Base-by-base conservation (phyloP, 2,113 vertebrate species). In the Phaethornis superciliosus region DNA sequence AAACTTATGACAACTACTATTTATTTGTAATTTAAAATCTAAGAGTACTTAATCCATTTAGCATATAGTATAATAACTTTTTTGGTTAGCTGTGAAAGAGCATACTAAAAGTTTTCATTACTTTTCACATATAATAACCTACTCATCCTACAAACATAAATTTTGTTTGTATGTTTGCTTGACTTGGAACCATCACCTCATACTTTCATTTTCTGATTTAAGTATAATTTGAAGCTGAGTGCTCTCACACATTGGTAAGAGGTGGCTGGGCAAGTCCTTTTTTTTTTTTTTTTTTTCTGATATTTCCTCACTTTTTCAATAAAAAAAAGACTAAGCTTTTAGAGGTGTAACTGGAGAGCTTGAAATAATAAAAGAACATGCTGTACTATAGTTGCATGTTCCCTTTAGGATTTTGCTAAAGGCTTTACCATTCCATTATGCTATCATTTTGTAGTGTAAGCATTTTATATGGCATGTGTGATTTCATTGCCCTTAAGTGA, bases 401-500 rank as follows among this genome's bases (percentile, higher is more conserved):
- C 81, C 76, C 94, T 96, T 69, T 81, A 95, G 62, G 78, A 37
- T 95, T 97, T 77, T 91, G 83, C 89, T 89, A 90, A 96, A 93
- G 91, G 90, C 51, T 96, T 97, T 96, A 68, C 94, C 93, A 75
- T 94, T 95, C 95, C 91, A 78, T 95, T 96, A 95, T 88, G 80
- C 78, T 95, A 97, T 96, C 94, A 74, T 95, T 96, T 87, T 90
- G 90, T 95, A 93, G 89, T 47, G 67, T 92, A 91, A 94, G 88
- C 85, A 83, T 96, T 97, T 96, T 97, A 95, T 95, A 79, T 82
- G 77, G 89, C 65, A 58, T 94, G 44, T 96, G 93, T 94, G 95
- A 97, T 97, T 97, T 95, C 85, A 93, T 67, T 97, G 97, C 96
- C 97, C 95, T 97, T 85, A 90, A 92, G 86, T 95, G 95, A 97